phyloP scores from a whole-genome alignment of 2,113 vertebrate species.

The Edolisoma coerulescens region DNA sequence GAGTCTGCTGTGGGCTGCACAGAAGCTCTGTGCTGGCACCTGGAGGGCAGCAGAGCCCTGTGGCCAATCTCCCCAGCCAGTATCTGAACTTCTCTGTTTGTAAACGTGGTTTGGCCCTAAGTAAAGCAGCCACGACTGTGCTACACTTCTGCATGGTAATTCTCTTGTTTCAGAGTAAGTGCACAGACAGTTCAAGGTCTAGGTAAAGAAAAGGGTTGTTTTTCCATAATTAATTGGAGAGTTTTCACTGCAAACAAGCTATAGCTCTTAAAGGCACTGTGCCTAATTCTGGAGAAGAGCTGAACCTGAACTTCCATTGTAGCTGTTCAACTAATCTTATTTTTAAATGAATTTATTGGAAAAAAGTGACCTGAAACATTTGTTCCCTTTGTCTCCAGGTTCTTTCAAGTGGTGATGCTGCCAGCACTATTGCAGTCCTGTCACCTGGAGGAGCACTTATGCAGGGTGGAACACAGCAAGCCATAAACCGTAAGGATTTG shows the following conservation, averaged over 20 bases:
- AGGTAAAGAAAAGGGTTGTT: neutral
- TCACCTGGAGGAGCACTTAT: constrained; percentile 96
- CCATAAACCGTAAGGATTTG: constrained; percentile 88
- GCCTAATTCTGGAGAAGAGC: neutral
- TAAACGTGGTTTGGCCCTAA: neutral
- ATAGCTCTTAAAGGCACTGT: neutral
- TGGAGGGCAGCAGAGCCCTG: neutral
- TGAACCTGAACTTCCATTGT: neutral
- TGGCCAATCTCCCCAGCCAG: neutral
- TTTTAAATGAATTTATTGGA: neutral
- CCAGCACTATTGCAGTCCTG: constrained; percentile 87
- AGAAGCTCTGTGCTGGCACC: neutral
- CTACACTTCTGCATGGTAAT: neutral
- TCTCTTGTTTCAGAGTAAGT: neutral
- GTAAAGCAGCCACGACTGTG: neutral
- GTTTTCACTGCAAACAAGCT: neutral
- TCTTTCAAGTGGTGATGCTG: constrained; percentile 87
- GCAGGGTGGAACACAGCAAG: constrained; percentile 89
- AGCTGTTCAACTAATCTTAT: neutral
- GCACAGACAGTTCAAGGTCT: neutral
- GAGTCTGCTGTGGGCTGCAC: neutral
- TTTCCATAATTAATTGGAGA: neutral
- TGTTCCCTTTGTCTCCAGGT: constrained; percentile 72
- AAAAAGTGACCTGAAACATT: neutral
- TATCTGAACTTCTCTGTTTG: neutral